Evolutionary conservation across 2,113 vertebrate genomes (phyloP).

Genomic region (Hylia prasina): DNA sequence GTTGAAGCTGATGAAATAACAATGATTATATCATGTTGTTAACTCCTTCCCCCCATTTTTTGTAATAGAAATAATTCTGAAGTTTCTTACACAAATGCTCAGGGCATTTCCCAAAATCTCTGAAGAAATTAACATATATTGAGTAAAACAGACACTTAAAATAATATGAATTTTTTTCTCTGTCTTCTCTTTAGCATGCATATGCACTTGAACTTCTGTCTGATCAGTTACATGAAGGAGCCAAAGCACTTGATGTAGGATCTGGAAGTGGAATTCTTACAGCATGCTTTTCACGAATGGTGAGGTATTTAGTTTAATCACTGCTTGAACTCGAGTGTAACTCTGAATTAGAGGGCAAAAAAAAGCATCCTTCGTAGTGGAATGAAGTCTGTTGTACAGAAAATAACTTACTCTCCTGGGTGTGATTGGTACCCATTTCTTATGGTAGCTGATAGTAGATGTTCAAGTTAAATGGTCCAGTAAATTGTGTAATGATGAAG

Average conservation of each 20-base stretch:
- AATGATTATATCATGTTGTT: background rate
- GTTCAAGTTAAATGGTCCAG: background rate
- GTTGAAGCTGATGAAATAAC: background rate
- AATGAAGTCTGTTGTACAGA: background rate
- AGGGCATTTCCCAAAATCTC: background rate
- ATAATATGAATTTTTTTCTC: background rate
- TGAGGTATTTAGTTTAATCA: conserved; percentile 70
- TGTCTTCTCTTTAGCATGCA: conserved; percentile 81
- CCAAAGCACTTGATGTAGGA: conserved; percentile 96
- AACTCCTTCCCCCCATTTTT: background rate
- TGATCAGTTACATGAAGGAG: conserved; percentile 93
- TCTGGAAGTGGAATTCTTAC: conserved; percentile 98
- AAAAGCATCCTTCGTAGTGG: fast-evolving
- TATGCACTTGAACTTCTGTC: conserved; percentile 95
- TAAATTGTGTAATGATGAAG: background rate
- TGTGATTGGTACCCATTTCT: background rate
- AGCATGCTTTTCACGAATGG: conserved; percentile 95
- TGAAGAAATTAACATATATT: background rate
- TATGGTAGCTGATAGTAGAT: background rate
- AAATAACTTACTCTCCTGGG: background rate
- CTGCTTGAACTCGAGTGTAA: background rate
- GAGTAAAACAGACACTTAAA: background rate
- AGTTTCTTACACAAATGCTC: background rate
- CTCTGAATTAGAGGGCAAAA: background rate
- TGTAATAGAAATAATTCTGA: background rate